Evolutionary conservation across 2,113 vertebrate genomes (phyloP).

Genomic region (Epinephelus fuscoguttatus): DNA sequence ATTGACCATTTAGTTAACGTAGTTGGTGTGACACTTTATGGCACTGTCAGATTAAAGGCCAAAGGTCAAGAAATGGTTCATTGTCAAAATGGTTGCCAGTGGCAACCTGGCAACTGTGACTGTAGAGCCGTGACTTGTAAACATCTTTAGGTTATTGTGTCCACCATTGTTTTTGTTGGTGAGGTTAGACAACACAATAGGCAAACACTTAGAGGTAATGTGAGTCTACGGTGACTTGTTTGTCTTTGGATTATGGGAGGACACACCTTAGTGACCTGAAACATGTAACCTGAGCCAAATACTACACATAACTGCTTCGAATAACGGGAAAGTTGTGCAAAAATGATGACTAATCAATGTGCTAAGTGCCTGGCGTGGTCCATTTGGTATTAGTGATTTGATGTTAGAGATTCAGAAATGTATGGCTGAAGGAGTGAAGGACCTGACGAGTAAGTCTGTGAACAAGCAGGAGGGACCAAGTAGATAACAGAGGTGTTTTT

Average conservation of each 20-base stretch:
- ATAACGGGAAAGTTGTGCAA: background rate
- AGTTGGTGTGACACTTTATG: too few relatives aligned
- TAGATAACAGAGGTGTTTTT: constrained; percentile 5
- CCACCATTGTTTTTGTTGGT: background rate
- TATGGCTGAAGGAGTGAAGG: fast-evolving
- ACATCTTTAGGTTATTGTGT: background rate
- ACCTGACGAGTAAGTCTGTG: background rate
- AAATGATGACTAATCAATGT: background rate
- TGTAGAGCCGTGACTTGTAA: too few relatives aligned
- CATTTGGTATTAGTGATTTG: background rate
- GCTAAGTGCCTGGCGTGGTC: background rate
- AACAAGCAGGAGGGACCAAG: background rate
- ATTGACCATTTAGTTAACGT: too few relatives aligned
- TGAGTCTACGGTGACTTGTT: background rate
- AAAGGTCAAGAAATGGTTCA: too few relatives aligned
- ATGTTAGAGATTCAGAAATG: background rate
- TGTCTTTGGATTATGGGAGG: background rate
- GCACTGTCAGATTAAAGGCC: too few relatives aligned
- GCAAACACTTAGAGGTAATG: background rate
- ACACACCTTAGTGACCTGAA: background rate
- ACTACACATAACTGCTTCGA: background rate
- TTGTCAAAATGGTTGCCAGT: too few relatives aligned
- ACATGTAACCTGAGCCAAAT: background rate
- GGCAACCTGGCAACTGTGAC: too few relatives aligned
- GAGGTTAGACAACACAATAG: background rate